These are phyloP conservation scores for Eupithecia abbreviata DNA, from an alignment of 2,888 invertebrate genomes.

Conservation along the genomic window DNA sequence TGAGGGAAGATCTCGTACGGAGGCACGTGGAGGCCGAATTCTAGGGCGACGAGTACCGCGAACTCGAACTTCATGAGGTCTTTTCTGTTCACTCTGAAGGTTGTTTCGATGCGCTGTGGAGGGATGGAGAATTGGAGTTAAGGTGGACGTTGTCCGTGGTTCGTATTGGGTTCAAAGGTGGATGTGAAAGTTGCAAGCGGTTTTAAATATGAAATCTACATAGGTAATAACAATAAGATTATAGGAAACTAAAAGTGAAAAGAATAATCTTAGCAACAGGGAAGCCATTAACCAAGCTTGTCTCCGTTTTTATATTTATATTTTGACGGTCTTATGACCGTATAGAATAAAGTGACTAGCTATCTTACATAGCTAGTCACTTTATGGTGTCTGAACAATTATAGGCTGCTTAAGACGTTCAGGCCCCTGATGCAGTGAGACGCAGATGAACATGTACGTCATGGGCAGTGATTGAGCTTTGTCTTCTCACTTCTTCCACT, in stretches of 20 bases:
- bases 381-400: not conserved
- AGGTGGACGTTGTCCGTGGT: not conserved
- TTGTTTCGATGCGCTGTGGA: constrained; percentile 92
- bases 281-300: not conserved
- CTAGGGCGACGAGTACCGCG: constrained; percentile 96
- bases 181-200: not conserved
- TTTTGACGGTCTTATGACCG: not conserved
- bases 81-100: constrained; percentile 94
- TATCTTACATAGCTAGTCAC: not conserved
- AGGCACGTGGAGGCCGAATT: constrained; percentile 96
- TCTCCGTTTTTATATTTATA: not conserved
- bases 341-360: too few species aligned
- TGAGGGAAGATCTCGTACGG: constrained; percentile 96
- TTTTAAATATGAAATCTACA: not conserved
- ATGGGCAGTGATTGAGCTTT: not conserved
- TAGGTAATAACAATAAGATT: not conserved
- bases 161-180: not conserved
- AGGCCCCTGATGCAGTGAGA: not conserved
- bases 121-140: not conserved
- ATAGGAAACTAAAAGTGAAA: too few species aligned
- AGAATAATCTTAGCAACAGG: too few species aligned
- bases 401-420: not conserved
- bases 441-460: not conserved
- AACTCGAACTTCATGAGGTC: constrained; percentile 96
- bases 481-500: too few species aligned